Evolutionary conservation across 1,140 invertebrate species (phyloP).

Genomic region (Drosophila leontia): DNA sequence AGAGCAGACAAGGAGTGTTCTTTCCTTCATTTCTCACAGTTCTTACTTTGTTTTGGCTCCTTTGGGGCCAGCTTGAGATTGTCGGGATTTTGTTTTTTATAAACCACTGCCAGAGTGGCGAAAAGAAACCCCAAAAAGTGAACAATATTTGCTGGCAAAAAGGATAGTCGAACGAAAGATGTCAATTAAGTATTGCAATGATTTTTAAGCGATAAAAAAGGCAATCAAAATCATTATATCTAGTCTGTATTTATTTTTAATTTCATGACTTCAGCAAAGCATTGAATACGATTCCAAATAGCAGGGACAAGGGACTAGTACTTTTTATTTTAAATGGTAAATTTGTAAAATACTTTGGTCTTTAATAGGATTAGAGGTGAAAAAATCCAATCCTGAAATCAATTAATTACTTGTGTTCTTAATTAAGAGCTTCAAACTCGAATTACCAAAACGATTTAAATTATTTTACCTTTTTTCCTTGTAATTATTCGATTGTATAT

Average conservation of each 20-base stretch:
- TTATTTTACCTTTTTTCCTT: constrained; percentile 15
- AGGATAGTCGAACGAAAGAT: not conserved
- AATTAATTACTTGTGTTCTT: constrained; percentile 20
- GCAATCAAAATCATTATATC: not conserved
- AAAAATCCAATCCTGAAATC: not conserved
- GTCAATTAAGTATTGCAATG: constrained; percentile 4
- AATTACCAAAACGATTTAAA: constrained; percentile 29
- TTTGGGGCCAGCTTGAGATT: constrained; percentile 24
- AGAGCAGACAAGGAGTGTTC: constrained; percentile 49
- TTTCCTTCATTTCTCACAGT: constrained; percentile 16
- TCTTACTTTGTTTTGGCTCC: constrained; percentile 12
- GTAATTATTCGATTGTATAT: constrained; percentile 39
- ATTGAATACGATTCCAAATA: not conserved
- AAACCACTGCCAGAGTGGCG: constrained; percentile 38
- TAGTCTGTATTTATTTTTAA: not conserved
- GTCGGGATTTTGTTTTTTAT: constrained; percentile 58
- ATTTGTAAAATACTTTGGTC: not conserved
- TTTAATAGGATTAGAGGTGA: not conserved
- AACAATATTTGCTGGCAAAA: constrained; percentile 20
- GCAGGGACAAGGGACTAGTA: not conserved
- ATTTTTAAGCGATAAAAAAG: constrained; percentile 20
- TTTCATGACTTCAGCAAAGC: not conserved
- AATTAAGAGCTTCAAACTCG: constrained; percentile 27
- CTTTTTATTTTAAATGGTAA: not conserved
- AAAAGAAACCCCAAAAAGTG: constrained; percentile 8